A percentile compares a stretch with the other conserved stretches of the same genome.
Conservation (phyloP, 2,888 invertebrate genomes). For the Tachina fera region DNA sequence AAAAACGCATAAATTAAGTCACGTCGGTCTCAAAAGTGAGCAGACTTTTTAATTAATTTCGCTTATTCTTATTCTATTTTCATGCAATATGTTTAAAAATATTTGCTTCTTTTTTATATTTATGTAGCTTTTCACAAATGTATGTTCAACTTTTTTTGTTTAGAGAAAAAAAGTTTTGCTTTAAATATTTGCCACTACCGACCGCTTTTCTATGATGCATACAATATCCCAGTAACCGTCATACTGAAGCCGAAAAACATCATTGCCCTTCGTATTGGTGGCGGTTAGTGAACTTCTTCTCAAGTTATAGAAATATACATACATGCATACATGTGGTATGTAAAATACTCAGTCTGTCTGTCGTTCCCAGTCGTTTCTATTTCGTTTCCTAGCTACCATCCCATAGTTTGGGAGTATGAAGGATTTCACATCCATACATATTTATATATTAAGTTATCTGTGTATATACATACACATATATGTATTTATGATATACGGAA, state of each 20-base stretch:
- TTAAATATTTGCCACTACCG: constrained; percentile 20
- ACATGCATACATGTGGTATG: not conserved
- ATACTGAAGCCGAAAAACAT: constrained; percentile 64
- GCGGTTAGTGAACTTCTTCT: constrained; percentile 70
- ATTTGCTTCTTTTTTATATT: not conserved
- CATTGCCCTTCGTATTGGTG: constrained; percentile 58
- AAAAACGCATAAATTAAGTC: constrained; percentile 15
- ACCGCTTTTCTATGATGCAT: constrained; percentile 62
- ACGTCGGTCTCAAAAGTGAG: not conserved
- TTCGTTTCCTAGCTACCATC: constrained; percentile 67
- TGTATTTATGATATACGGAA: not conserved
- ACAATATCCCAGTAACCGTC: constrained; percentile 70
- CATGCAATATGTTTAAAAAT: not conserved
- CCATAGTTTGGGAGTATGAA: constrained; percentile 36
- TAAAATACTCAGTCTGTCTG: not conserved
- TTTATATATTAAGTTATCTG: too few relatives aligned
- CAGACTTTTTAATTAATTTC: constrained; percentile 8
- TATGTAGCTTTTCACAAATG: not conserved
- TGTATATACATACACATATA: not conserved
- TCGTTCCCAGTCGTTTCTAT: constrained; percentile 56
- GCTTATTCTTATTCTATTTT: constrained; percentile 1
- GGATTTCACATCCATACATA: constrained; percentile 16
- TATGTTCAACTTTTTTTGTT: constrained; percentile 5
- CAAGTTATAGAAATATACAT: constrained; percentile 13
- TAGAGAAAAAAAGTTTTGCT: not conserved